Evolutionary conservation across 2,113 vertebrate species (phyloP), one percentile per base, ranked within the genome.

Genomic region (Limanda limanda): DNA sequence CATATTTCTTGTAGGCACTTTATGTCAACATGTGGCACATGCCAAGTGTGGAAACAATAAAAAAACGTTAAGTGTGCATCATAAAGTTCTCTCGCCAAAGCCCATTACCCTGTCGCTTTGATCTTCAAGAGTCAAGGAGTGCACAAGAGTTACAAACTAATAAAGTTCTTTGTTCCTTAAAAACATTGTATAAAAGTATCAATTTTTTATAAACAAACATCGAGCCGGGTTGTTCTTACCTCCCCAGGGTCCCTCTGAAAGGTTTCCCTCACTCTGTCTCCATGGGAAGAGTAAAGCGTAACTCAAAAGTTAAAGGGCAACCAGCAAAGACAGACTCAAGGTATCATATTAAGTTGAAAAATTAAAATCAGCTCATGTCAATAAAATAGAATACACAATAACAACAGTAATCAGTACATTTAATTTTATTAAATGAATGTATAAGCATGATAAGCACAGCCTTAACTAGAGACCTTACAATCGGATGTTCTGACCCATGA

Each of bases 221-320:
- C 10, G 3, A 54, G 52, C n/a, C 7, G 9, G 0, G 2, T 18
- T 13, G 27, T 48, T 79, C 75, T 57, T 69, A 69, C 81, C 66
- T 37, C 56, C 15, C 2, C 47, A 25, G 20, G 4, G 14, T 68
- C 24, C 10, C 2, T 0, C 3, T 60, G 47, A 35, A 35, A 18
- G 67, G 18, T 21, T 71, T 14, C 23, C 9, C 3, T 3, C 20
- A 15, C 21, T 37, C 2, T 57, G 57, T 6, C 11, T 66, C 66
- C 1, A 4, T 3, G 1, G 24, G 23, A 0, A 0, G 7, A 0
- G 51, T 24, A 73, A 75, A 70, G 24, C 5, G 58, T 60, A 62
- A 80, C 37, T 18, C 5, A 3, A 59, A 57, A 61, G 79, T 85
- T 76, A 68, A 76, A 75, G 27, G 11, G 37, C 68, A 83, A 81